Evolutionary conservation across 2,888 invertebrate species (phyloP), one percentile per base, ranked within the genome.

Genomic region (Melolontha melolontha): DNA sequence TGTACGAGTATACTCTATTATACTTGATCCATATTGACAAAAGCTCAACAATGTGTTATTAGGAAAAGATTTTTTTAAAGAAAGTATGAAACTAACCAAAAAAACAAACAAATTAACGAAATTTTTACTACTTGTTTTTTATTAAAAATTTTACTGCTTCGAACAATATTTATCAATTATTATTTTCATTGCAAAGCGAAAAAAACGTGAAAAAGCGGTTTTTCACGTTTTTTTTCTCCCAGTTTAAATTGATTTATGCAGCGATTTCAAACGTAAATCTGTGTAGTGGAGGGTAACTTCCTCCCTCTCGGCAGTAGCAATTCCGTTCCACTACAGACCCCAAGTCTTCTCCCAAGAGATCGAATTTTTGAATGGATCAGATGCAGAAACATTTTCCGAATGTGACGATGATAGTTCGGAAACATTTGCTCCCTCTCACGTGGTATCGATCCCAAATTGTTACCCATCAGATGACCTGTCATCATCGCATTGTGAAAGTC

Each of bases 161-260:
- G n/a, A n/a, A n/a, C n/a, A n/a, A n/a, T n/a, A n/a, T n/a, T n/a
- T n/a, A 4, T 22, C 2, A 22, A 2, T 22, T 22, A 22, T 22
- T 22, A 22, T 22, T 22, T 22, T 22, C 22, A 22, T 22, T 22
- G 22, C 22, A 22, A 22, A 2, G 22, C 22, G 4, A 22, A 22
- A 4, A 22, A 22, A 22, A n/a, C n/a, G n/a, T 22, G 22, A 22
- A 4, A 22, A 2, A 2, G 2, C 22, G 2, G 22, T 4, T 41
- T 54, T 54, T 17, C 40, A 5, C 27, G 16, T 42, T 42, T 57
- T 40, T 17, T 41, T 41, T 2, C 12, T 41, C 12, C 42, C n/a
- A 57, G 55, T 41, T 42, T 57, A 59, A 59, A 59, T 59, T 59
- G 59, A 59, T 59, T 59, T 59, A 59, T 59, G 59, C 29, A 44